Conservation (phyloP, 2,888 invertebrate genomes). For the Apoderus coryli region DNA sequence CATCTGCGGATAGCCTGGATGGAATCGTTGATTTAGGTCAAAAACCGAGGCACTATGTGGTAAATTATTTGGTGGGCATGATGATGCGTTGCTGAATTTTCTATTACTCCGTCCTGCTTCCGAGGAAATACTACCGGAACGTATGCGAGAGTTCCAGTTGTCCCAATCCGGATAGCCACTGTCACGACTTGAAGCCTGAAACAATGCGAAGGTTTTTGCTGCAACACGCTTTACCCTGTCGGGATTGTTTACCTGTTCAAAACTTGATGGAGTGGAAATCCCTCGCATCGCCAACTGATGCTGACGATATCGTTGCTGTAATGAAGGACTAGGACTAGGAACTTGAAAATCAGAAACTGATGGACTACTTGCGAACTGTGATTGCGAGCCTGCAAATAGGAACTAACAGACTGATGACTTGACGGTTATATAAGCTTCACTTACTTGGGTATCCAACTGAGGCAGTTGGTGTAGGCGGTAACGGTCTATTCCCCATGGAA, state of each 20-base stretch:
- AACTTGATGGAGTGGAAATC: conserved; percentile 27
- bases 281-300: conserved; percentile 40
- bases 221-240: neutral
- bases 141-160: conserved; percentile 24
- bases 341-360: conserved; percentile 18
- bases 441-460: conserved; percentile 19
- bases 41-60: conserved; percentile 39
- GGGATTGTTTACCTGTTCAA: conserved; percentile 23
- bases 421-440: too few species aligned
- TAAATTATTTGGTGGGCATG: conserved; percentile 24
- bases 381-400: conserved; percentile 21
- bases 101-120: conserved; percentile 21
- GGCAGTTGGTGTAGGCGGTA: conserved; percentile 38
- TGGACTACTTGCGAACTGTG: conserved; percentile 24
- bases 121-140: conserved; percentile 31
- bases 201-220: conserved; percentile 6
- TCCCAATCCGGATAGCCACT: conserved; percentile 35
- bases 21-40: conserved; percentile 34
- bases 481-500: conserved; percentile 35
- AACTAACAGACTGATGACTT: too few species aligned
- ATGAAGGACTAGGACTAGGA: conserved; percentile 28
- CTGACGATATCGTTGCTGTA: conserved; percentile 43
- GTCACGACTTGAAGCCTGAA: conserved; percentile 31
- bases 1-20: conserved; percentile 34
- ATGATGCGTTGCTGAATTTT: conserved; percentile 28